A percentile compares a stretch with the other conserved stretches of the same genome.
Evolutionary conservation across 2,113 vertebrate species (phyloP).

Genomic region (Sander vitreus): DNA sequence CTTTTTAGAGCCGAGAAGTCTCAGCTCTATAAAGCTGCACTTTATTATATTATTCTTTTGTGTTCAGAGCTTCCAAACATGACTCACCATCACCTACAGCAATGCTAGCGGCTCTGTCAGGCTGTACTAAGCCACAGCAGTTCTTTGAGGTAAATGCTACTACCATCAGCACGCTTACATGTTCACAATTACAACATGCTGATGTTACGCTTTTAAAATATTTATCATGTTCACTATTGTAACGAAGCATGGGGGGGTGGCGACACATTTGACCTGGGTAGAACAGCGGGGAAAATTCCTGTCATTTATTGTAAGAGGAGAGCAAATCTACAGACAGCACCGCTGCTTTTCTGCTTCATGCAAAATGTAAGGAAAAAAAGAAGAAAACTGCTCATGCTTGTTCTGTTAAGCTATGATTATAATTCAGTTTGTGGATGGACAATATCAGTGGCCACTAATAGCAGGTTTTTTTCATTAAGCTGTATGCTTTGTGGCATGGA

Average conservation of each 20-base stretch:
- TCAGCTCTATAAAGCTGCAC: background rate
- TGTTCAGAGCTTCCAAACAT: slow-evolving; percentile 30
- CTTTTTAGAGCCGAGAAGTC: background rate
- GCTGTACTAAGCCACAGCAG: background rate
- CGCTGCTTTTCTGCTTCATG: background rate
- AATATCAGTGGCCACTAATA: background rate
- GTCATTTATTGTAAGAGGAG: slow-evolving; percentile 20
- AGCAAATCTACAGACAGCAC: background rate
- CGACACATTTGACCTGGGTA: background rate
- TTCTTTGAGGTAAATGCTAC: background rate
- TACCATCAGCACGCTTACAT: background rate
- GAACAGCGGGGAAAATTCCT: slow-evolving; percentile 17
- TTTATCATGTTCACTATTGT: background rate
- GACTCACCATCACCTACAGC: slow-evolving; percentile 45
- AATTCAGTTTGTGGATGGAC: background rate
- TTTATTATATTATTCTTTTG: slow-evolving; percentile 10
- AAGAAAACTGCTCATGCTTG: background rate
- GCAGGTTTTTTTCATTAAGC: background rate
- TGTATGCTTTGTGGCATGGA: background rate
- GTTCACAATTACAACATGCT: background rate
- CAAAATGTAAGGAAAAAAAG: background rate
- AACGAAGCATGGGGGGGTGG: too few relatives aligned
- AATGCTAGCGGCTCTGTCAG: background rate
- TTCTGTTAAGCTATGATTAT: background rate
- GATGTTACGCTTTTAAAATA: too few relatives aligned